These are phyloP conservation scores for Piprites chloris DNA, from an alignment of 2,113 vertebrate genomes.

Conservation along the genomic window DNA sequence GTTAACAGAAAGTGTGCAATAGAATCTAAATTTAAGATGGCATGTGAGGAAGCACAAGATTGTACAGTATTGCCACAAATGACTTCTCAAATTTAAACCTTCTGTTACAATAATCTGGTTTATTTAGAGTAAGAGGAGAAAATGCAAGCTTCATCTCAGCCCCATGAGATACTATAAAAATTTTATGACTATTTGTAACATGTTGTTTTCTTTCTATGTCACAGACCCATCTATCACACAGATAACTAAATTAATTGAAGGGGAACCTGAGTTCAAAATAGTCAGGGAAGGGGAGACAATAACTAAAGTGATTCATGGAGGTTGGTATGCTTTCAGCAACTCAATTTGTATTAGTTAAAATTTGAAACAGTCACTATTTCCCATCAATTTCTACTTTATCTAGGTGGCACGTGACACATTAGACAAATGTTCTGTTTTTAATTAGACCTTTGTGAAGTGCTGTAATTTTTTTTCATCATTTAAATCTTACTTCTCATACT, in stretches of 20 bases:
- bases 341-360: not conserved
- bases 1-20: accelerated
- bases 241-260: conserved; percentile 76
- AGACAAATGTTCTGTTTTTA: not conserved
- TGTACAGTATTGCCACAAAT: not conserved
- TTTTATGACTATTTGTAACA: not conserved
- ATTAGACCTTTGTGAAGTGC: not conserved
- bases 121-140: not conserved
- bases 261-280: conserved; percentile 74
- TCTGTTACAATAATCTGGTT: not conserved
- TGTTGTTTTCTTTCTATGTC: conserved; percentile 32
- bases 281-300: conserved; percentile 75
- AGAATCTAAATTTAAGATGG: not conserved
- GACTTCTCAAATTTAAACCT: not conserved
- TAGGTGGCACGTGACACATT: not conserved
- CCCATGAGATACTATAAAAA: not conserved
- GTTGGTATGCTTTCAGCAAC: conserved; percentile 49
- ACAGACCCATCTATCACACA: conserved; percentile 73
- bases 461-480: not conserved
- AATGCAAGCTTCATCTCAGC: not conserved
- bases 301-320: conserved; percentile 77
- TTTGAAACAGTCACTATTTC: not conserved
- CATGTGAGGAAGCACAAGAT: not conserved
- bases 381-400: not conserved
- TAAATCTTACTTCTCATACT: not conserved